Conservation (phyloP, 2,797 vertebrate species). For the Caiman crocodilus region DNA sequence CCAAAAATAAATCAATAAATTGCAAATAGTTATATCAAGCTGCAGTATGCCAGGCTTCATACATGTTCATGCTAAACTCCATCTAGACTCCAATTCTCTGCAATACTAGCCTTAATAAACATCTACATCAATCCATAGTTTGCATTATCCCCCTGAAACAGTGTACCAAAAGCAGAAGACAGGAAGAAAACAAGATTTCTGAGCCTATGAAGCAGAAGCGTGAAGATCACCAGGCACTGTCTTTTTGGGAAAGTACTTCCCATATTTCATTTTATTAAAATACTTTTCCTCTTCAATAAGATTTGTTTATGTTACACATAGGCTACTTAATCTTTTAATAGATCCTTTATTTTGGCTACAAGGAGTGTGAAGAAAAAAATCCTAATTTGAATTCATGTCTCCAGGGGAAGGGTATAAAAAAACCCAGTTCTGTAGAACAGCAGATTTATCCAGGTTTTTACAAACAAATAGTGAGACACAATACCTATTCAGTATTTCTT, state of each 20-base stretch:
- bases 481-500: neutral
- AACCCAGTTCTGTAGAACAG: neutral
- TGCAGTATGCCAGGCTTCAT: neutral
- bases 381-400: neutral
- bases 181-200: rapidly evolving
- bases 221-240: neutral
- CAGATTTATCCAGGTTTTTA: neutral
- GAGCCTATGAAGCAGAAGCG: neutral
- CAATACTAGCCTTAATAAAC: neutral
- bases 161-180: neutral
- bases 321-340: neutral
- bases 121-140: neutral
- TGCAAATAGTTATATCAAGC: neutral
- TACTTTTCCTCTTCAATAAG: neutral
- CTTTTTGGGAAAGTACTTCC: neutral
- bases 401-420: neutral
- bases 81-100: neutral
- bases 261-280: neutral
- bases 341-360: neutral
- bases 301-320: neutral
- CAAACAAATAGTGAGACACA: neutral
- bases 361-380: neutral
- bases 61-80: rapidly evolving
- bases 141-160: neutral
- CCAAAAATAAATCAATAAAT: too few species aligned